Base-by-base conservation (phyloP, 2,888 invertebrate genomes). In the Spodoptera exigua region DNA sequence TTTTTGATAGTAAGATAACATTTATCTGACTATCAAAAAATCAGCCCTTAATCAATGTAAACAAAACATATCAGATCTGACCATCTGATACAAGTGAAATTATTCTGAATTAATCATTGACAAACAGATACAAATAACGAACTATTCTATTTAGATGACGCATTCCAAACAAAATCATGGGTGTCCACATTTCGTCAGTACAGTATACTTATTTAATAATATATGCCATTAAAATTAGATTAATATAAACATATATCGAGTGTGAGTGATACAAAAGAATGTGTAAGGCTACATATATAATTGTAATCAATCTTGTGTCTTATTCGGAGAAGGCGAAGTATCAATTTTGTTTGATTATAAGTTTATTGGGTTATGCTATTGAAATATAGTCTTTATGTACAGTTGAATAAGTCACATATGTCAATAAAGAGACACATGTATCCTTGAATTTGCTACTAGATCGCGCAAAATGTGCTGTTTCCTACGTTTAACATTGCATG, bases 181-280 rank as follows among this genome's bases (percentile, higher is more conserved):
- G 62, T 65, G 53, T 54, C 48, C 37, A 52, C 46, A 59, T 60
- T 52, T 27, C 9, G 27, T 9, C 27, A 27, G 18, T 54, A 54
- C 56, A 70, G 56, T 52, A 69, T 44, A 40, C 41, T 35, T 58
- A 51, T 68, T 61, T 64, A 72, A 69, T 61, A 27, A 52, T 18
- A 52, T 18, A 34, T 39, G 40, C 34, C 48, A 70, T 69, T 69
- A 69, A 70, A 69, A 69, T 65, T 39, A 70, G 70, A 69, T 69
- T 69, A 70, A 43, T 53, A 36, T 54, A 47, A 44, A 32, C 51
- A 46, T 17, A 9, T n/a, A n/a, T n/a, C n/a, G n/a, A n/a, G n/a
- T n/a, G n/a, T 44, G 11, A 43, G 34, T 32, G 54, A 46, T 39
- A 4, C 27, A 27, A 4, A 45, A 2, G 35, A 45, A 65, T 13